A percentile compares a stretch with the other conserved stretches of the same genome.
These are phyloP conservation scores for Apodemia zela DNA, from an alignment of 2,888 invertebrate species.

Conservation along the genomic window DNA sequence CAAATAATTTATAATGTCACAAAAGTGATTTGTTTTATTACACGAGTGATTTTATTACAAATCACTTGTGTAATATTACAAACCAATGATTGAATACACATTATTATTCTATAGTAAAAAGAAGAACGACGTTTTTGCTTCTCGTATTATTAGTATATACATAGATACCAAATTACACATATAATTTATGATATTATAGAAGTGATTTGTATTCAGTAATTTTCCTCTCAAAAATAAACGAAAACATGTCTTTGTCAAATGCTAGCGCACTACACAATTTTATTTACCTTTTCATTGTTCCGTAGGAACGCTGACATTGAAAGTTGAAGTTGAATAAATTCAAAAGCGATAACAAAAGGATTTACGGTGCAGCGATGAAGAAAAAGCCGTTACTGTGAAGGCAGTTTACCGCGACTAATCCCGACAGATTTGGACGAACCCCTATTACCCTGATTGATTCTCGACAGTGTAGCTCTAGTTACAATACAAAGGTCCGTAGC, in stretches of 20 bases:
- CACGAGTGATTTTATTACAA: too few species aligned
- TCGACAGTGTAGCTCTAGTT: constrained; percentile 56
- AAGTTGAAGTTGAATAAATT: neutral
- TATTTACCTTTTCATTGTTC: neutral
- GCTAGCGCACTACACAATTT: neutral
- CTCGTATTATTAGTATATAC: too few species aligned
- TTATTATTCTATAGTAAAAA: too few species aligned
- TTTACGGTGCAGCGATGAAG: constrained; percentile 42
- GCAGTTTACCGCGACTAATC: constrained; percentile 61
- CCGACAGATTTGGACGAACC: constrained; percentile 64
- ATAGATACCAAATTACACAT: too few species aligned
- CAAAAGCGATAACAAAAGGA: neutral
- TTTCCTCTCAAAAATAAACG: too few species aligned
- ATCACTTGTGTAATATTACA: too few species aligned
- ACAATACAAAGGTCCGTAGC: constrained; percentile 71
- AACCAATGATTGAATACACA: too few species aligned
- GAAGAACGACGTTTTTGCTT: too few species aligned
- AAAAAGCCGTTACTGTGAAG: constrained; percentile 46
- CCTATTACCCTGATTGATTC: constrained; percentile 76
- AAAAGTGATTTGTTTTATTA: too few species aligned
- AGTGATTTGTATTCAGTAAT: too few species aligned
- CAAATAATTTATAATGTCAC: too few species aligned
- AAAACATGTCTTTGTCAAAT: neutral
- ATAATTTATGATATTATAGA: too few species aligned
- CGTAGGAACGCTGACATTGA: neutral